phyloP scores from a whole-genome alignment of 2,888 invertebrate genomes.

The Acanthosepion esculentum region DNA sequence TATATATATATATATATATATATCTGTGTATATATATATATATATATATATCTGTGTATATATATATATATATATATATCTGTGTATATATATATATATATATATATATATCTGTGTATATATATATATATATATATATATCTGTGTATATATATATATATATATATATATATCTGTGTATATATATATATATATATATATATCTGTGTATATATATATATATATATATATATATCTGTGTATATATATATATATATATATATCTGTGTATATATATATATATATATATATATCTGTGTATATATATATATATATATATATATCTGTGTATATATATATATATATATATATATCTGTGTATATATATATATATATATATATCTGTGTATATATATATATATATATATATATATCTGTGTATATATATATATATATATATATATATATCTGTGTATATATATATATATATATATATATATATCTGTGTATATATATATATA shows the following conservation, averaged over 20 bases:
- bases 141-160: not conserved
- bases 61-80: too few relatives aligned
- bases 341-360: not conserved
- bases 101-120: too few relatives aligned
- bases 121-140: too few relatives aligned
- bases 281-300: not conserved
- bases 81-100: too few relatives aligned
- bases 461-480: not conserved
- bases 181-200: slow-evolving; percentile 24
- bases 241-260: not conserved
- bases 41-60: too few relatives aligned
- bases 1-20: too few relatives aligned
- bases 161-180: not conserved
- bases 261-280: too few relatives aligned
- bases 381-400: too few relatives aligned
- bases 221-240: not conserved
- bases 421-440: not conserved
- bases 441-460: not conserved
- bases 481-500: too few relatives aligned
- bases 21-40: too few relatives aligned
- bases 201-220: not conserved
- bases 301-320: not conserved
- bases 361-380: not conserved
- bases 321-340: too few relatives aligned
- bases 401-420: not conserved